Conservation (phyloP, 1,140 invertebrate genomes). For the Lucilia cuprina region DNA sequence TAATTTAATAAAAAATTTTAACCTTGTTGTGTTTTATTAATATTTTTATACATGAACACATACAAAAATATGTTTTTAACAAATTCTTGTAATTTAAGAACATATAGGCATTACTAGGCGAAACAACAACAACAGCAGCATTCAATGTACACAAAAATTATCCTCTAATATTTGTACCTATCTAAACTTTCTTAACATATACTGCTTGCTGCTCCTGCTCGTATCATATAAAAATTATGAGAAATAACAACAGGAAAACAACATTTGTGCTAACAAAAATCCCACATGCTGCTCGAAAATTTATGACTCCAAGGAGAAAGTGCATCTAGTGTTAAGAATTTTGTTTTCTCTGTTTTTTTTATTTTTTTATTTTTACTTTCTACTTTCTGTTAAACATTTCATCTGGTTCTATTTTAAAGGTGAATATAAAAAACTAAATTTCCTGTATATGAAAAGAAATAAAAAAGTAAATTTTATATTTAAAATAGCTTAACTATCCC, state of each 20-base stretch:
- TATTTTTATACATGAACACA: too few relatives aligned
- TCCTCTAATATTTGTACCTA: neutral
- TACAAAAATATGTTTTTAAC: too few relatives aligned
- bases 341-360: neutral
- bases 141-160: neutral
- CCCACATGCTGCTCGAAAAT: neutral
- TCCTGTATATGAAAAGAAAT: neutral
- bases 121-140: too few relatives aligned
- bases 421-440: neutral
- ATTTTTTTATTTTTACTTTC: neutral
- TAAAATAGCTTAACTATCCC: neutral
- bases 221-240: neutral
- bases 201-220: too few relatives aligned
- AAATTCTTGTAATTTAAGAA: too few relatives aligned
- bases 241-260: conserved; percentile 9
- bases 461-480: neutral
- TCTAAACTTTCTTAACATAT: neutral
- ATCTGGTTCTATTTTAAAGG: neutral
- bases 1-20: too few relatives aligned
- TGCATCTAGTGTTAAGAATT: neutral
- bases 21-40: too few relatives aligned
- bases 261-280: neutral
- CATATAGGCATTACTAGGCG: too few relatives aligned
- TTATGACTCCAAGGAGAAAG: conserved; percentile 6
- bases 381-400: neutral